Base-by-base conservation (phyloP, 2,113 vertebrate genomes). In the Pseudonaja textilis region DNA sequence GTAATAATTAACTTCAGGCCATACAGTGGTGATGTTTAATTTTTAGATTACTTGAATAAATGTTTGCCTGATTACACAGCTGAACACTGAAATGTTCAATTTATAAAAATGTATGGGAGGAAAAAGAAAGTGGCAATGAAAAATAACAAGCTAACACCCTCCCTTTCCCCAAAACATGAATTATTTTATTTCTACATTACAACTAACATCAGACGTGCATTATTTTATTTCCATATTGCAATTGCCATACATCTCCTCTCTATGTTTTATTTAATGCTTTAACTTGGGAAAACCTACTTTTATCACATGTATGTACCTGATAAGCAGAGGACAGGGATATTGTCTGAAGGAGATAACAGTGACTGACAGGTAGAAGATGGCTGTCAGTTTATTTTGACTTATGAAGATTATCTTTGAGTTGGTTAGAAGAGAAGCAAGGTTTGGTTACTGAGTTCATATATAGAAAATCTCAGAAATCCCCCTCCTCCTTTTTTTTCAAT, bases 81-180 rank as follows among this genome's bases (percentile, higher is more conserved):
- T 57, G 2, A 1, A 14, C 91, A 0, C 0, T 22, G 55, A 0
- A 9, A 3, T 88, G 47, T 34, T 52, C 0, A 0, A 12, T 92
- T 56, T 34, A 47, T 0, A 0, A 1, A 0, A 23, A 25, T 29
- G 34, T 18, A 89, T 42, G 74, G 22, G 0, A 23, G 20, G 81
- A 2, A 1, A 2, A 42, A 52, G 14, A 69, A 85, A 57, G 0
- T 0, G 3, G 1, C 1, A 29, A 89, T 39, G 74, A 87, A 56
- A 29, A 3, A 23, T 26, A n/a, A 57, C 88, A 3, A 6, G 8
- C 34, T 16, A 1, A 39, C 14, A 3, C 18, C 0, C 10, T 87
- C 34, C 0, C 1, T 1, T 22, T 0, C 1, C 20, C 5, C 61
- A 54, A 9, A 90, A 34, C 20, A 39, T 39, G 89, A 20, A 47